Percentiles rank a stretch among this genome's conserved stretches.
phyloP scores from a whole-genome alignment of 2,888 invertebrate genomes.

The Cheilosia grossa region DNA sequence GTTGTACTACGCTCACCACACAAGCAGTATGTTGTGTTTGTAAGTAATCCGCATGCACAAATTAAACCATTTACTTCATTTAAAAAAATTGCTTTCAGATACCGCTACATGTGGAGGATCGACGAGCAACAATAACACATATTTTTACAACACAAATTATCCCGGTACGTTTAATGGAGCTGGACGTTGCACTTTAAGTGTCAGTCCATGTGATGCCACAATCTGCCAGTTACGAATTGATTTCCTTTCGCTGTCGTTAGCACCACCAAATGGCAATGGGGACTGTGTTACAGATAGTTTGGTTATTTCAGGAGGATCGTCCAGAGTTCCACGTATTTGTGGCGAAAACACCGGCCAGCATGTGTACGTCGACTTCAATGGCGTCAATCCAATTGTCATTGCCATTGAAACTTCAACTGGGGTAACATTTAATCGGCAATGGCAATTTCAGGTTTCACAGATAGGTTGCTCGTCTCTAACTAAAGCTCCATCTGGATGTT shows the following conservation, averaged over 20 bases:
- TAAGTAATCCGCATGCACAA: conserved; percentile 83
- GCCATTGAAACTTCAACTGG: conserved; percentile 86
- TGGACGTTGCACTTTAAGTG: conserved; percentile 87
- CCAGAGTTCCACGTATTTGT: conserved; percentile 88
- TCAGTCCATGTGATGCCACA: conserved; percentile 87
- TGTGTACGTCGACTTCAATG: conserved; percentile 90
- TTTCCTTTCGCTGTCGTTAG: conserved; percentile 88
- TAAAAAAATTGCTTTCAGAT: conserved; percentile 84
- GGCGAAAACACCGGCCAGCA: conserved; percentile 93
- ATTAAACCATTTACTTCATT: neutral
- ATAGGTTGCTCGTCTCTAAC: conserved; percentile 89
- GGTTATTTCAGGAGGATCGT: conserved; percentile 88
- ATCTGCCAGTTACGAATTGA: conserved; percentile 89
- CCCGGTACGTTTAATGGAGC: conserved; percentile 89
- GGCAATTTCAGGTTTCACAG: conserved; percentile 90
- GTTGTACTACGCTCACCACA: conserved; percentile 87
- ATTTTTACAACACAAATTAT: conserved; percentile 91
- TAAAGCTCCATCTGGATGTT: conserved; percentile 90
- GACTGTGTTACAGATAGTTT: conserved; percentile 89
- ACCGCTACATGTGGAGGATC: conserved; percentile 89
- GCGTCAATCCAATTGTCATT: conserved; percentile 87
- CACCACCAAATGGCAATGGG: conserved; percentile 90
- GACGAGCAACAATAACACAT: conserved; percentile 91
- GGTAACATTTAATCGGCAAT: conserved; percentile 87
- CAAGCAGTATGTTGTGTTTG: conserved; percentile 93